phyloP scores from a whole-genome alignment of 1,140 invertebrate genomes.

The Anastatus disparis region DNA sequence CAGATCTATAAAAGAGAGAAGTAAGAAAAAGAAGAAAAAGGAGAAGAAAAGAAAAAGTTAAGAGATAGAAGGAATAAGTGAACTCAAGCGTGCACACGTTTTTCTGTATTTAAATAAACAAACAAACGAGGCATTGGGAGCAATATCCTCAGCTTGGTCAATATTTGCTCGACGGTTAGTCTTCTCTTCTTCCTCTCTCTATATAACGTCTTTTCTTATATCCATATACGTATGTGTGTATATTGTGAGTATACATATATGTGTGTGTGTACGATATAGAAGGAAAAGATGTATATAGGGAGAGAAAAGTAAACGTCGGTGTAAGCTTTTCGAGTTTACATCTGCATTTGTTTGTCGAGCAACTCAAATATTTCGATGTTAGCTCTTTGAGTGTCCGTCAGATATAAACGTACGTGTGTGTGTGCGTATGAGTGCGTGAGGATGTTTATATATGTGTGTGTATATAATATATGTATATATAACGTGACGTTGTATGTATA shows the following conservation, averaged over 20 bases:
- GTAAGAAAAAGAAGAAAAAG: conserved; percentile 11
- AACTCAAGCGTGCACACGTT: conserved; percentile 52
- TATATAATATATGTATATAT: no score
- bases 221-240: no score
- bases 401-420: conserved; percentile 43
- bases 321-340: conserved; percentile 64
- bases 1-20: conserved; percentile 2
- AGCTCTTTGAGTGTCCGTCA: conserved; percentile 51
- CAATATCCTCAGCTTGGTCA: conserved; percentile 66
- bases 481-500: no score
- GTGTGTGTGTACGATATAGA: background rate
- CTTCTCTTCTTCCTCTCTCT: conserved; percentile 34
- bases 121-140: conserved; percentile 63
- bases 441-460: no score
- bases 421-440: conserved; percentile 7
- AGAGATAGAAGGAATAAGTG: no score
- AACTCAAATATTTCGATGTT: conserved; percentile 67
- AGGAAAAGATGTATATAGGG: conserved; percentile 46
- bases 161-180: conserved; percentile 67
- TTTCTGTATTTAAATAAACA: conserved; percentile 63
- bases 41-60: no score
- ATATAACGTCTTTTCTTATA: no score
- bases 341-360: conserved; percentile 65
- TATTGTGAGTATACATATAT: no score
- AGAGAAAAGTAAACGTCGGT: conserved; percentile 63